Conservation (phyloP, 2,113 vertebrate species). For the Rhinolophus sinicus region DNA sequence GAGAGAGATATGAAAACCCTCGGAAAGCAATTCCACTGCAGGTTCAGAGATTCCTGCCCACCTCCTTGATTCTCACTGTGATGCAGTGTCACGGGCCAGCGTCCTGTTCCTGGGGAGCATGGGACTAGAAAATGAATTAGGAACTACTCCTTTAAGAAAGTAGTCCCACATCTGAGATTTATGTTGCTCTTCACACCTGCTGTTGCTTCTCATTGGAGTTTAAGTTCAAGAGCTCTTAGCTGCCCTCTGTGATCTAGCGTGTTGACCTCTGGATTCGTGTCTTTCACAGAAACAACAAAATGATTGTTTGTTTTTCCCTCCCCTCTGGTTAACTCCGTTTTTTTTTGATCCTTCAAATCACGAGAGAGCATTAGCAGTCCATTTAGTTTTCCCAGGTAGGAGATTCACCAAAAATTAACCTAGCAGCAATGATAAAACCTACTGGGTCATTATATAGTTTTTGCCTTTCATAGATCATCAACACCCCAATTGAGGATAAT, state of each 20-base stretch:
- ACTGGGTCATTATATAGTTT: conserved; percentile 79
- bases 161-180: background rate
- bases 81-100: background rate
- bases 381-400: conserved; percentile 83
- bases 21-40: background rate
- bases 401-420: conserved; percentile 84
- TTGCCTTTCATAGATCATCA: conserved; percentile 87
- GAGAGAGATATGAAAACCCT: background rate
- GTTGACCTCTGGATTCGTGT: conserved; percentile 40
- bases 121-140: background rate
- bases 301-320: conserved; percentile 63
- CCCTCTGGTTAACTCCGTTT: conserved; percentile 54
- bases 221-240: background rate
- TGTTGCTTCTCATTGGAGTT: background rate
- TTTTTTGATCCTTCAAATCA: conserved; percentile 65
- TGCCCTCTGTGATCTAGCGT: background rate
- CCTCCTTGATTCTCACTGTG: background rate
- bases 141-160: background rate
- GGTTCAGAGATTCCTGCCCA: background rate
- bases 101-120: background rate
- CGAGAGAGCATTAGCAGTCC: conserved; percentile 75
- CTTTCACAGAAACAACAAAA: conserved; percentile 59
- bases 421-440: conserved; percentile 83
- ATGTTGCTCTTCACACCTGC: background rate
- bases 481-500: conserved; percentile 82